Evolutionary conservation across 2,888 invertebrate genomes (phyloP).

Genomic region (Drosophila demipolita): DNA sequence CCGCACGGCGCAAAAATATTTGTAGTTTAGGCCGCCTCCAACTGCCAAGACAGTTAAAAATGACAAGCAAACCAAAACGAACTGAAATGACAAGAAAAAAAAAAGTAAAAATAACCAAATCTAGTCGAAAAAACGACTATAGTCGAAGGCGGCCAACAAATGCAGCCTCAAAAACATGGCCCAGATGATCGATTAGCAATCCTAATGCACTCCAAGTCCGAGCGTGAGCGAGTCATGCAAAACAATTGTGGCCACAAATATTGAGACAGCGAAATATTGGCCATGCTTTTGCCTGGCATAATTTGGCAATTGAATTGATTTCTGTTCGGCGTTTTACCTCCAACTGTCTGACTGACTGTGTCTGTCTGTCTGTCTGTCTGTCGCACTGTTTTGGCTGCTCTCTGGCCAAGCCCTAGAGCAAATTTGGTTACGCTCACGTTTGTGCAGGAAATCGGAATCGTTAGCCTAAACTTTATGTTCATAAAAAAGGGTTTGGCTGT

Average conservation of each 20-base stretch:
- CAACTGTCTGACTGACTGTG: slow-evolving; percentile 4
- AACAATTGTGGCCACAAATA: slow-evolving; percentile 77
- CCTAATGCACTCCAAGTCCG: slow-evolving; percentile 62
- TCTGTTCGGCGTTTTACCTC: slow-evolving; percentile 32
- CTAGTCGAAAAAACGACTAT: slow-evolving; percentile 32
- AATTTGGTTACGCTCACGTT: slow-evolving; percentile 82
- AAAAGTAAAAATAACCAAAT: slow-evolving; percentile 57
- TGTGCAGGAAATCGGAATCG: slow-evolving; percentile 73
- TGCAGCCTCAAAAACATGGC: slow-evolving; percentile 47
- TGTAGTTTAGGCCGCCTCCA: slow-evolving; percentile 56
- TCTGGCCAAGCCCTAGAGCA: slow-evolving; percentile 74
- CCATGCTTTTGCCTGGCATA: slow-evolving; percentile 66
- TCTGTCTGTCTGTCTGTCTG: slow-evolving; percentile 11
- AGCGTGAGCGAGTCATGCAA: slow-evolving; percentile 65
- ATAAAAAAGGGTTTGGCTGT: slow-evolving; percentile 76
- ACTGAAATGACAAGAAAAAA: slow-evolving; percentile 64
- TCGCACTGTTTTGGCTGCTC: slow-evolving; percentile 9
- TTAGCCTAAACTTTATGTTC: slow-evolving; percentile 67
- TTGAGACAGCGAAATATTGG: slow-evolving; percentile 74
- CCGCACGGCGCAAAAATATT: slow-evolving; percentile 59
- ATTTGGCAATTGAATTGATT: slow-evolving; percentile 79
- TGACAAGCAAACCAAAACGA: slow-evolving; percentile 45
- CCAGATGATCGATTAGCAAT: slow-evolving; percentile 73
- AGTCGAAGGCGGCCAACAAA: slow-evolving; percentile 29
- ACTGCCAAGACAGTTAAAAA: slow-evolving; percentile 72